phyloP scores from a whole-genome alignment of 2,113 vertebrate species.

The Chloropsis hardwickii region DNA sequence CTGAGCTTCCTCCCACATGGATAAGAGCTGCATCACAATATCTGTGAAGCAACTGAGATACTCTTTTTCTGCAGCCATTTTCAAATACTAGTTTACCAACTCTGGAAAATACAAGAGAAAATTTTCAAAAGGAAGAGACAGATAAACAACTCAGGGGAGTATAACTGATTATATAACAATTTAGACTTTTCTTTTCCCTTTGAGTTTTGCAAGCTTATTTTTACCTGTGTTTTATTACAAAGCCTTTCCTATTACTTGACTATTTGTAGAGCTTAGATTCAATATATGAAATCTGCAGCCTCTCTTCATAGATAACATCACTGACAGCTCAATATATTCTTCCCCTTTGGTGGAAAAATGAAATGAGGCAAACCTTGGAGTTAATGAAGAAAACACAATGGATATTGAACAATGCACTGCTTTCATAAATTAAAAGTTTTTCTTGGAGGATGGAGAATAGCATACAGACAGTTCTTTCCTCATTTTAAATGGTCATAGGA shows the following conservation, averaged over 20 bases:
- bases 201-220: slow-evolving; percentile 60
- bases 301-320: slow-evolving; percentile 41
- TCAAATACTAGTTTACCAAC: neutral
- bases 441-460: neutral
- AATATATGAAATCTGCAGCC: slow-evolving; percentile 59
- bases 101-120: neutral
- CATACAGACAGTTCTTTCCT: neutral
- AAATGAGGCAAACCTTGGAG: slow-evolving; percentile 50
- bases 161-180: slow-evolving; percentile 60
- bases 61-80: neutral
- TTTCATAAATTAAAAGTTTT: slow-evolving; percentile 49
- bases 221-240: slow-evolving; percentile 59
- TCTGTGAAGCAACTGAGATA: neutral
- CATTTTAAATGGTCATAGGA: neutral
- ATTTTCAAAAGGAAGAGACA: neutral
- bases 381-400: slow-evolving; percentile 65
- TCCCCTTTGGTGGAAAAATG: slow-evolving; percentile 45
- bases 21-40: neutral
- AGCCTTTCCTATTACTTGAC: slow-evolving; percentile 60
- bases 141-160: neutral
- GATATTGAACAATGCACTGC: neutral
- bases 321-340: slow-evolving; percentile 39
- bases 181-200: slow-evolving; percentile 39
- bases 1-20: neutral
- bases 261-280: slow-evolving; percentile 69